Evolutionary conservation across 2,113 vertebrate genomes (phyloP).

Genomic region (Clarias magur): DNA sequence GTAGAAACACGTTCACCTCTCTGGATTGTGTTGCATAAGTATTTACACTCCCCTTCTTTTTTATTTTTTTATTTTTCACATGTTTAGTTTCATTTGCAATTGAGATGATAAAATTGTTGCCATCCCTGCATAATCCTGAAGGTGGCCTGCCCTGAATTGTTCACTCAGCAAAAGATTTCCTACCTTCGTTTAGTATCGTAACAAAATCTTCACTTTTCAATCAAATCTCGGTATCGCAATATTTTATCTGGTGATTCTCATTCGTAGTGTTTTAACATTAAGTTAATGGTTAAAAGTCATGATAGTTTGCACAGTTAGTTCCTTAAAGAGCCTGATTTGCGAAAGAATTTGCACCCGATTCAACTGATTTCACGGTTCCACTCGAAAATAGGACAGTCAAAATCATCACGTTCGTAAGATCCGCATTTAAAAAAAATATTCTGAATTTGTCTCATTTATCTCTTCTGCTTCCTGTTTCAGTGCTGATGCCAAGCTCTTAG

Average conservation of each 20-base stretch:
- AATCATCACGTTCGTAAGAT: neutral
- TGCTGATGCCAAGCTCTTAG: constrained; percentile 87
- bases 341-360: no score
- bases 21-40: neutral
- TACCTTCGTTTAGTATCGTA: no score
- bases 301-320: neutral
- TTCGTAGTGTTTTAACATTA: no score
- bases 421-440: no score
- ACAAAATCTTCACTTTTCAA: no score
- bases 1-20: neutral
- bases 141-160: no score
- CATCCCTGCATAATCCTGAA: no score
- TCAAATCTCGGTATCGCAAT: no score
- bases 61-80: no score
- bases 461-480: constrained; percentile 65
- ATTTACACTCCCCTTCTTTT: neutral
- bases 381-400: neutral
- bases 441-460: neutral
- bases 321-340: neutral
- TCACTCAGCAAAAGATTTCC: no score
- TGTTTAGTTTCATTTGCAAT: neutral
- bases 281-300: neutral
- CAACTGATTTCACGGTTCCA: neutral
- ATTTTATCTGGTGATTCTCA: no score
- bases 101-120: no score